A percentile compares a stretch with the other conserved stretches of the same genome.
phyloP scores from a whole-genome alignment of 2,797 vertebrate genomes.

The Austrolebias charrua region DNA sequence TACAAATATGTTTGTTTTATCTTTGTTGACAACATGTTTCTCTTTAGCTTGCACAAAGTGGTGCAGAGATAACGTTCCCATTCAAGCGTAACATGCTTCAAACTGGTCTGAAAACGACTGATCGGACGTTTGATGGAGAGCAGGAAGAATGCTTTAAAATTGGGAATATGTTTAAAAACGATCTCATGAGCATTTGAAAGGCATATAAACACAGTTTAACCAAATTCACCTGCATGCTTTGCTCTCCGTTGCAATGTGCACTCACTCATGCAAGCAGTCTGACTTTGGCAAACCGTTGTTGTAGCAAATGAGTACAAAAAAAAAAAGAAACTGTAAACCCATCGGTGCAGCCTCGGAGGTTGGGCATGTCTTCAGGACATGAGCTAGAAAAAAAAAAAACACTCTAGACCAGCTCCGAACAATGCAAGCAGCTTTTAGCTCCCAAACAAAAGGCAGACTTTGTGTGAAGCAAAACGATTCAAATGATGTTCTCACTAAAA shows the following conservation, averaged over 20 bases:
- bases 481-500: not conserved
- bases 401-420: constrained; percentile 31
- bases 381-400: constrained; percentile 22
- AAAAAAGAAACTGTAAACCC: constrained; percentile 37
- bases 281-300: constrained; percentile 30
- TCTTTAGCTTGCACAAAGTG: constrained; percentile 1
- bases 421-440: not conserved
- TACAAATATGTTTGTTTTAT: constrained; percentile 1
- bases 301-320: constrained; percentile 26
- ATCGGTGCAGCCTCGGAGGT: constrained; percentile 37
- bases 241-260: not conserved
- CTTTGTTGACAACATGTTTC: not conserved
- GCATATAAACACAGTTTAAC: not conserved
- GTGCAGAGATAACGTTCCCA: not conserved
- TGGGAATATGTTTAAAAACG: too few relatives aligned
- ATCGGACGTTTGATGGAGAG: not conserved
- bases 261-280: constrained; percentile 4
- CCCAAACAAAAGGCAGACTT: not conserved
- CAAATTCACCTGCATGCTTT: not conserved
- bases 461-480: not conserved
- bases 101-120: too few relatives aligned
- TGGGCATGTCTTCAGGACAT: constrained; percentile 23
- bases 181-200: not conserved
- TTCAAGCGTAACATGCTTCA: not conserved
- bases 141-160: not conserved